These are phyloP conservation scores for Melitaea athalia DNA, from an alignment of 2,888 invertebrate genomes.

Conservation along the genomic window DNA sequence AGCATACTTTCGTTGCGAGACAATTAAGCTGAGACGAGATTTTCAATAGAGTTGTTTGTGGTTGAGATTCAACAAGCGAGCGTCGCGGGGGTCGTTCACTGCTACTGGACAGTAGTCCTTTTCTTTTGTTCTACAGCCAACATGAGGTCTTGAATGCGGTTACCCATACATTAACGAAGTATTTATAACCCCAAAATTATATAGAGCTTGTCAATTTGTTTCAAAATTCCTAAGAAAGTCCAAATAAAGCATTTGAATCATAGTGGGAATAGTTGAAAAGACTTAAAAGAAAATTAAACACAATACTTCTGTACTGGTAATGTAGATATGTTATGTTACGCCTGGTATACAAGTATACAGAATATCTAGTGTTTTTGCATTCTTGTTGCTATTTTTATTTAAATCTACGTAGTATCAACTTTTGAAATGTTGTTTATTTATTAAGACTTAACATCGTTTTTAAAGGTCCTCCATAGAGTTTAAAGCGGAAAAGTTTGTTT, in stretches of 20 bases:
- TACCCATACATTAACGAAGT: conserved; percentile 55
- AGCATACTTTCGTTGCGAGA: conserved; percentile 54
- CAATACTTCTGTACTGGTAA: background rate
- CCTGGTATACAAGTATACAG: background rate
- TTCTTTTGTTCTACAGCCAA: conserved; percentile 65
- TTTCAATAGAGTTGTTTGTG: conserved; percentile 71
- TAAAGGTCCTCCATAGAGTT: too few relatives aligned
- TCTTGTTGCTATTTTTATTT: background rate
- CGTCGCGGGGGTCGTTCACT: conserved; percentile 55
- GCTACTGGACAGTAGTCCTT: conserved; percentile 71
- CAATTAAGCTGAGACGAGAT: conserved; percentile 51
- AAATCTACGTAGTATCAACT: background rate
- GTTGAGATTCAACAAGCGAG: conserved; percentile 66
- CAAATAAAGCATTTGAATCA: background rate
- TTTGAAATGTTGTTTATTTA: too few relatives aligned
- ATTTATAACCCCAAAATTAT: conserved; percentile 57
- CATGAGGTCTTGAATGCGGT: conserved; percentile 71
- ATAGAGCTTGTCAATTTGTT: conserved; percentile 40
- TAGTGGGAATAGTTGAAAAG: background rate
- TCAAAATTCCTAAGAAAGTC: conserved; percentile 36
- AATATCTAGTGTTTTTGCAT: background rate
- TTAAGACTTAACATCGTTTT: too few relatives aligned
- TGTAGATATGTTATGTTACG: background rate
- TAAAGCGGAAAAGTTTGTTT: too few relatives aligned
- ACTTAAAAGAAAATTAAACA: background rate